Percentiles rank a stretch among this genome's conserved stretches.
Conservation (phyloP, 2,888 invertebrate species). For the Ypsolopha scabrella region DNA sequence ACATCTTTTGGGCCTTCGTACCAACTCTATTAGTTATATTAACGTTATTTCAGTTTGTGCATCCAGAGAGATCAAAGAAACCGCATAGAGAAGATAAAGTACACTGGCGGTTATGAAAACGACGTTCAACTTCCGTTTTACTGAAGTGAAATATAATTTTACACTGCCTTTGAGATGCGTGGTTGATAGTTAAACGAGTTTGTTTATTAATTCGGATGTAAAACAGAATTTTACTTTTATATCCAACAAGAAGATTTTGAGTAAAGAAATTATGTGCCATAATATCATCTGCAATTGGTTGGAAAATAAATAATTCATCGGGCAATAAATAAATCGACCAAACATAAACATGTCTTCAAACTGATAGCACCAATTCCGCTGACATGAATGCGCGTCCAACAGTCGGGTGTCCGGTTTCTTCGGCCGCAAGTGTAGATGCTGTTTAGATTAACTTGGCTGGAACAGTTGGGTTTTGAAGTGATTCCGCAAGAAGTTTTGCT, state of each 20-base stretch:
- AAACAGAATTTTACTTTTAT: too few species aligned
- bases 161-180: too few species aligned
- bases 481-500: neutral
- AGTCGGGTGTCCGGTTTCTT: neutral
- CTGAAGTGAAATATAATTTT: too few species aligned
- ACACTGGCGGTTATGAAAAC: neutral
- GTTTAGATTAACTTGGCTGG: neutral
- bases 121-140: neutral
- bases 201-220: too few species aligned
- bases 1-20: too few species aligned
- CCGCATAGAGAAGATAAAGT: neutral
- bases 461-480: neutral
- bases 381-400: neutral
- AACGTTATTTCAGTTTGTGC: neutral
- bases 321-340: too few species aligned
- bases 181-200: too few species aligned
- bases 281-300: too few species aligned
- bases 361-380: neutral
- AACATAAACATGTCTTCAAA: too few species aligned
- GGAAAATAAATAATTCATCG: too few species aligned
- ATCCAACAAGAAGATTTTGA: too few species aligned
- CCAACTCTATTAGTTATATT: neutral
- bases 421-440: neutral
- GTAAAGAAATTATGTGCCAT: too few species aligned
- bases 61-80: neutral